These are phyloP conservation scores for Batillaria attramentaria DNA, from an alignment of 1,140 invertebrate species.

Conservation along the genomic window DNA sequence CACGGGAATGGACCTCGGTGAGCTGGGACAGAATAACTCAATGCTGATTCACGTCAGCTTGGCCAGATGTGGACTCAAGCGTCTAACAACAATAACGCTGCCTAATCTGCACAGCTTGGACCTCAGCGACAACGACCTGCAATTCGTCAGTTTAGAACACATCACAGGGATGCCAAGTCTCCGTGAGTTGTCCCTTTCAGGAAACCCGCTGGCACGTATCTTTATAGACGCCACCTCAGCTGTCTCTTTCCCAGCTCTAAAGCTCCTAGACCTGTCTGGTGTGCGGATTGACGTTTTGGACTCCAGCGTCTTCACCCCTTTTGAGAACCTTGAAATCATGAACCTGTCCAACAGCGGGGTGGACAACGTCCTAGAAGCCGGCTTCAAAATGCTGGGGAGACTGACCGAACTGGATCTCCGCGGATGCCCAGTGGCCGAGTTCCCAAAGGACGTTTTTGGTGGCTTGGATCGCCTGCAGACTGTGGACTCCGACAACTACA, in stretches of 20 bases:
- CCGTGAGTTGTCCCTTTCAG: conserved; percentile 22
- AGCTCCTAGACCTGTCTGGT: not conserved
- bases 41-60: conserved; percentile 20
- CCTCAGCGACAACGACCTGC: not conserved
- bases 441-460: not conserved
- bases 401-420: conserved; percentile 3
- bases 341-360: not conserved
- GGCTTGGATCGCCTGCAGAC: not conserved
- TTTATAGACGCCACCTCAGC: no score
- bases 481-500: conserved; percentile 23
- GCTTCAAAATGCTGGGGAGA: not conserved
- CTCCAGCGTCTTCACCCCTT: not conserved
- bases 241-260: not conserved
- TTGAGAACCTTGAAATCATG: not conserved
- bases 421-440: not conserved
- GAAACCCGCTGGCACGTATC: conserved; percentile 34
- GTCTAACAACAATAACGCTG: not conserved
- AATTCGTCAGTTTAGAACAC: not conserved
- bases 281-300: not conserved
- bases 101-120: conserved; percentile 11
- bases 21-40: not conserved
- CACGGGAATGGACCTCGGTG: not conserved
- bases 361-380: not conserved
- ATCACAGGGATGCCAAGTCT: not conserved
- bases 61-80: not conserved